These are phyloP conservation scores for Beris morrisii DNA, from an alignment of 2,888 invertebrate genomes.

Conservation along the genomic window DNA sequence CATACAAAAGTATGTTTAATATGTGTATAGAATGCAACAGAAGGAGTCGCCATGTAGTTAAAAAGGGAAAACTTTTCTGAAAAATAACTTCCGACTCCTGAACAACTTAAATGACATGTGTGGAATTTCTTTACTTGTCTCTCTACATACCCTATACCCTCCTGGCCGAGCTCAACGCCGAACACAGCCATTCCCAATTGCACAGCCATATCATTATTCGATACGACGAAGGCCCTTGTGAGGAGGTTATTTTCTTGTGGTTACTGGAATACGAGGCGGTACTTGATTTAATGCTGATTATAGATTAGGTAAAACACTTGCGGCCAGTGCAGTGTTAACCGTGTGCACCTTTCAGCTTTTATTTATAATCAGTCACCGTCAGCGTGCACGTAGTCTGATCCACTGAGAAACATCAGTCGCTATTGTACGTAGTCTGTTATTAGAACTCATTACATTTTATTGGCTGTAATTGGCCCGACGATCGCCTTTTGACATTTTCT, in stretches of 20 bases:
- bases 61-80: conserved; percentile 11
- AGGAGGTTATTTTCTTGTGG: too few relatives aligned
- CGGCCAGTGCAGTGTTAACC: conserved; percentile 13
- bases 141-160: too few relatives aligned
- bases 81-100: conserved; percentile 23
- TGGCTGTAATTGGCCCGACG: conserved; percentile 41
- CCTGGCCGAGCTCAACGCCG: too few relatives aligned
- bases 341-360: neutral
- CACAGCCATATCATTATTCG: too few relatives aligned
- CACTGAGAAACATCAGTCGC: conserved; percentile 6
- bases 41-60: neutral
- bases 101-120: neutral
- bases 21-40: neutral
- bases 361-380: conserved; percentile 27
- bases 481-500: conserved; percentile 17
- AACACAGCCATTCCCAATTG: too few relatives aligned
- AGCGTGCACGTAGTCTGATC: conserved; percentile 2
- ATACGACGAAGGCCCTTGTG: too few relatives aligned
- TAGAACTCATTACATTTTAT: conserved; percentile 57
- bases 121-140: neutral
- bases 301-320: conserved; percentile 29
- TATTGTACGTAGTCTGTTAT: conserved; percentile 47
- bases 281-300: conserved; percentile 29
- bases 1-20: neutral
- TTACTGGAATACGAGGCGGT: conserved; percentile 7